Evolutionary conservation across 2,113 vertebrate species (phyloP), one percentile per base, ranked within the genome.

Genomic region (Cercopithecus mona): DNA sequence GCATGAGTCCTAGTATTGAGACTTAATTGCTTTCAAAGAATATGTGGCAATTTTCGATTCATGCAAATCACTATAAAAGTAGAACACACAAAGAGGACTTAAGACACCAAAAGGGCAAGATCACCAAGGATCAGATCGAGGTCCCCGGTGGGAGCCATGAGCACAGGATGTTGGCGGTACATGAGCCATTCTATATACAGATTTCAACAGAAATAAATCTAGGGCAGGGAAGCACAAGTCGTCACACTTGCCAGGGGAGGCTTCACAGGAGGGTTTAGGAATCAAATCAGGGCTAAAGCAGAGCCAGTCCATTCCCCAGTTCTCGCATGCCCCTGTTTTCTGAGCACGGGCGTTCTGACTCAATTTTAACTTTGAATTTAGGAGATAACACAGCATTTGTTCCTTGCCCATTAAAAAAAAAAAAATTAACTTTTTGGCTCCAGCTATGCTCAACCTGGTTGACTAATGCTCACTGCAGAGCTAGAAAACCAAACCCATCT

Each of bases 301-400:
- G 38, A 59, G 16, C 2, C 0, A 59, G 38, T 4, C 23, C 3
- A 1, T 10, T 52, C 16, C 40, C 23, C 20, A 32, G 8, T 17
- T 30, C 18, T 59, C 81, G 20, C 48, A 38, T n/a, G 64, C 27
- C 14, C 30, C n/a, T 2, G 1, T 32, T 61, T 57, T 90, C 59
- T 11, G 30, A 35, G n/a, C 50, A 55, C 3, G 13, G 80, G 25
- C 48, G 32, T 59, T 66, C 91, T 85, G 73, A 79, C 64, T 86
- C n/a, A 6, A 32, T 52, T 93, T 82, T 83, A 55, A 89, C 45
- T 70, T 55, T 59, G 32, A 70, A 81, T 52, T 70, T 50, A 4
- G 12, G 40, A 76, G 45, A 78, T 43, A 48, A 72, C 16, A 6
- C 40, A 38, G 23, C 18, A 32, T 59, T n/a, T 92, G 43, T 70